Base-by-base conservation (phyloP, 2,888 invertebrate species). In the Protonemura montana region DNA sequence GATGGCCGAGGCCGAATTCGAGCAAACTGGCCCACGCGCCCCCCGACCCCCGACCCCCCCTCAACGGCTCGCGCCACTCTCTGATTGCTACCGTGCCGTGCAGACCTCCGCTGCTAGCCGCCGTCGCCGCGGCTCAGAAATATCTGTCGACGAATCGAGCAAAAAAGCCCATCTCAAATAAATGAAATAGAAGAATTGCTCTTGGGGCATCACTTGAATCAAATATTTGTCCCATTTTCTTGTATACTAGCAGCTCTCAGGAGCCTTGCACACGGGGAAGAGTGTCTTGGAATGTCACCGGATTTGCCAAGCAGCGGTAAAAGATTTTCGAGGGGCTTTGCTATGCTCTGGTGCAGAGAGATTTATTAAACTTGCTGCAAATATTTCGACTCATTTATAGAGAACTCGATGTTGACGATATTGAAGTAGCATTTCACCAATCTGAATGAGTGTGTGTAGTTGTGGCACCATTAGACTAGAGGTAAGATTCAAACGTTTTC, bases 11-110 rank as follows among this genome's bases (percentile, higher is more conserved):
- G 28, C 78, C 27, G 78, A 28, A 78, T 78, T 78, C 21, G 6
- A 78, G 78, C 78, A 78, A 78, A 78, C 78, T 78, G 78, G 78
- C 78, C 78, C 78, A 26, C 78, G 27, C 28, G 78, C 78, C 27
- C 26, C 26, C 27, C 28, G 10, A 2, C 78, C 78, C 1, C 59
- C 13, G 6, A 59, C 59, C 16, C 7, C 59, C 16, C 59, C 59
- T 5, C 59, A 59, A 10, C 59, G 16, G 10, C 35, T 35, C 59
- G 59, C 59, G 59, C 59, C 59, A 59, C 21, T 59, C 59, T 59
- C 59, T 59, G 59, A 59, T 59, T 59, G 59, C 59, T 59, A 21
- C 59, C 59, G 59, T 59, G 2, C 13, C 59, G n/a, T n/a, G n/a
- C 2, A 2, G 59, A 59, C 59, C 59, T 21, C 1, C 59, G 35